These are phyloP conservation scores for Arge pagana DNA, from an alignment of 2,888 invertebrate species.

Conservation along the genomic window DNA sequence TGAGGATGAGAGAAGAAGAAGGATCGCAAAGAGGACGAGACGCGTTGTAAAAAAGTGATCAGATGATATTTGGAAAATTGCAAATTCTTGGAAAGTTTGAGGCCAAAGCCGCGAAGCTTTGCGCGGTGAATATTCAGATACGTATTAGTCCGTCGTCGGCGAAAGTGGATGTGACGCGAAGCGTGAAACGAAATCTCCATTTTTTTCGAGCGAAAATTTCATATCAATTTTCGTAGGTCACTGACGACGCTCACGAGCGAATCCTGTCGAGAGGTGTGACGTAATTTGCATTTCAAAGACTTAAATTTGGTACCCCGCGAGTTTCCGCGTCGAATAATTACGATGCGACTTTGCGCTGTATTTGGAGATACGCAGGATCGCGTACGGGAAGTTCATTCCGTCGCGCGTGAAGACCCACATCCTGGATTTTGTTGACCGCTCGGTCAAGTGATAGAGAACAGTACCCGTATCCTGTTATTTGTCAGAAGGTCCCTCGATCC, in stretches of 20 bases:
- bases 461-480: slow-evolving; percentile 17
- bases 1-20: background rate
- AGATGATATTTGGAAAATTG: no score
- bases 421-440: slow-evolving; percentile 21
- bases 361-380: background rate
- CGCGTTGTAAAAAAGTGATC: no score
- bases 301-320: background rate
- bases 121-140: no score
- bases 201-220: background rate
- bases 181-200: no score
- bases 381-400: no score
- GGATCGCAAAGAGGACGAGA: no score
- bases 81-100: no score
- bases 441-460: slow-evolving; percentile 17
- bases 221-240: background rate
- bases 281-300: slow-evolving; percentile 8
- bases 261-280: background rate
- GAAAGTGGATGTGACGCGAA: no score
- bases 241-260: background rate
- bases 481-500: slow-evolving; percentile 32
- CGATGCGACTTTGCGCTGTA: background rate
- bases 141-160: no score
- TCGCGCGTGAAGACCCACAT: no score
- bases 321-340: background rate
- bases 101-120: no score